phyloP scores from a whole-genome alignment of 2,113 vertebrate species.

The Pseudorectes ferrugineus region DNA sequence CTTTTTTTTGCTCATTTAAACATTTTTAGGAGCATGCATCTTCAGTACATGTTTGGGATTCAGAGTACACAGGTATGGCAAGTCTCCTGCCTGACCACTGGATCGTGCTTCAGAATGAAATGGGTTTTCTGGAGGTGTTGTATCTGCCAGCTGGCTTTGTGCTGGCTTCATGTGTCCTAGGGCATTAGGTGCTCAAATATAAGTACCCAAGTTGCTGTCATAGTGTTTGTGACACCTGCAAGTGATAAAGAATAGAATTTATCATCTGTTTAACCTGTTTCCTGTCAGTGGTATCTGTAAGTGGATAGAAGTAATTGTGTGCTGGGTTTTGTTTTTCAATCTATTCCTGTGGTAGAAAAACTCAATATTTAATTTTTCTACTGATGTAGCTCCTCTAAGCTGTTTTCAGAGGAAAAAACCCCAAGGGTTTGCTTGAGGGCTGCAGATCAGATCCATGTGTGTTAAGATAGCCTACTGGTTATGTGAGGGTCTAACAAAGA shows the following conservation, averaged over 20 bases:
- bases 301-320: neutral
- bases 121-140: neutral
- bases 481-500: neutral
- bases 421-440: neutral
- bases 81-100: neutral
- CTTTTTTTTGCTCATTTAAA: neutral
- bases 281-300: neutral
- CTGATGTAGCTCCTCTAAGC: neutral
- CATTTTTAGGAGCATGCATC: neutral
- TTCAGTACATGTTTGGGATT: neutral
- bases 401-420: neutral
- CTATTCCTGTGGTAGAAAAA: neutral
- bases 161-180: neutral
- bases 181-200: neutral
- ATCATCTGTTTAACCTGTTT: neutral
- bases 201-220: neutral
- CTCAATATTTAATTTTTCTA: neutral
- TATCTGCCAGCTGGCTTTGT: neutral
- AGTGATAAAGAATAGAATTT: neutral
- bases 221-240: neutral
- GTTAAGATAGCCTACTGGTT: neutral
- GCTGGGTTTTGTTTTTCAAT: neutral
- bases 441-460: neutral
- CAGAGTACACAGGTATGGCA: neutral
- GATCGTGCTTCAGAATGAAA: fast-evolving